These are phyloP conservation scores for Catharus ustulatus DNA, from an alignment of 2,797 vertebrate species.

Conservation along the genomic window DNA sequence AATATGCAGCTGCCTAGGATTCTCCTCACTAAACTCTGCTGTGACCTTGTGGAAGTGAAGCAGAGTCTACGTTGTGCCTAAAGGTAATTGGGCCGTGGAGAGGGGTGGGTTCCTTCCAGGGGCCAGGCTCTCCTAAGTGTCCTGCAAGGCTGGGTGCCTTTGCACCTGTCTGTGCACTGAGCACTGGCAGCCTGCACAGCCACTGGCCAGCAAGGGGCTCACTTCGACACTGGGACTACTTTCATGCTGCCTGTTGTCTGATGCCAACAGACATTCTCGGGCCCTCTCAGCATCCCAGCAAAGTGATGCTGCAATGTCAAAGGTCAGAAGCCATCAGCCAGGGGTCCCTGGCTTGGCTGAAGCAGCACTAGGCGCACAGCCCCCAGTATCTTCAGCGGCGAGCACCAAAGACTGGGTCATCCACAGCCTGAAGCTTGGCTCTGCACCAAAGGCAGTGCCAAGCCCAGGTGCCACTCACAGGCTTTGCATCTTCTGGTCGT, in stretches of 20 bases:
- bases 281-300: neutral
- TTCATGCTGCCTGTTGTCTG: neutral
- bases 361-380: neutral
- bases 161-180: rapidly evolving
- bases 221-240: rapidly evolving
- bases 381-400: neutral
- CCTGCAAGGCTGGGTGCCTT: neutral
- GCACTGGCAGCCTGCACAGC: too few relatives aligned
- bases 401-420: neutral
- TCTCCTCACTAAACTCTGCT: too few relatives aligned
- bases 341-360: neutral
- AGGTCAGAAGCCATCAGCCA: neutral
- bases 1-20: too few relatives aligned
- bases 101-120: neutral
- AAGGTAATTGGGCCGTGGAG: too few relatives aligned
- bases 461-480: neutral
- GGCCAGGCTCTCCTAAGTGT: neutral
- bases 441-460: neutral
- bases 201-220: neutral
- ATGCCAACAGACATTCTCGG: neutral
- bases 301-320: neutral
- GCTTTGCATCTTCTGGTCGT: neutral
- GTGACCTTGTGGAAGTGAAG: too few relatives aligned
- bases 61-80: too few relatives aligned
- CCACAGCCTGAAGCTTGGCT: neutral